Evolutionary conservation across 2,797 vertebrate species (phyloP), one percentile per base, ranked within the genome.

Genomic region (Fringilla coelebs): DNA sequence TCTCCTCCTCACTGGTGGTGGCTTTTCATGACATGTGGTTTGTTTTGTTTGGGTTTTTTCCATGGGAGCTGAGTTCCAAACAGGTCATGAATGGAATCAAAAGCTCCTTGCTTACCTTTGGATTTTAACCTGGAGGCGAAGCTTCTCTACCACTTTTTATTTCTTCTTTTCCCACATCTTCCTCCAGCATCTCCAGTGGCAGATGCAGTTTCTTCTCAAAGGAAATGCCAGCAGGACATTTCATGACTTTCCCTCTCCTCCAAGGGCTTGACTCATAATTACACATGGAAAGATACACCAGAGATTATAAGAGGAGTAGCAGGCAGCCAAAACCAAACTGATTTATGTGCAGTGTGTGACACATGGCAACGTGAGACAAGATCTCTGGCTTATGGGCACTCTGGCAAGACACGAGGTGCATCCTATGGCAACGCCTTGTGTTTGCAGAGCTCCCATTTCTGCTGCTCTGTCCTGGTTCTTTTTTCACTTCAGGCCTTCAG

Each of bases 261-360:
- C 54, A 80, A 91, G 66, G 32, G 43, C 36, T 81, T 88, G 54
- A 88, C 40, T 94, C 52, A 85, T 94, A 92, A 85, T 92, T 88
- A 66, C 2, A 78, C 43, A 62, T 11, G 16, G 82, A 83, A 95
- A 94, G 75, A 94, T 84, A 55, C 78, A 78, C 32, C 19, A 62
- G 66, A 92, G 85, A 78, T 89, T 91, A 55, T 55, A 68, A 51
- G 36, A 81, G 51, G 54, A 93, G 72, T 21, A 96, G 29, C 54
- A 91, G 40, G 75, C 84, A 96, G 89, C 87, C 95, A 95, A 94
- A 96, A 45, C 68, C 79, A 89, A 91, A 55, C 21, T 78, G 85
- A 85, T 92, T 95, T 89, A 89, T 86, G 77, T 70, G 3, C 4
- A 34, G 46, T 3, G 28, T 92, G 94, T 94, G 93, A 90, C 96